Conservation (phyloP, 2,888 invertebrate genomes). For the Patella depressa region DNA sequence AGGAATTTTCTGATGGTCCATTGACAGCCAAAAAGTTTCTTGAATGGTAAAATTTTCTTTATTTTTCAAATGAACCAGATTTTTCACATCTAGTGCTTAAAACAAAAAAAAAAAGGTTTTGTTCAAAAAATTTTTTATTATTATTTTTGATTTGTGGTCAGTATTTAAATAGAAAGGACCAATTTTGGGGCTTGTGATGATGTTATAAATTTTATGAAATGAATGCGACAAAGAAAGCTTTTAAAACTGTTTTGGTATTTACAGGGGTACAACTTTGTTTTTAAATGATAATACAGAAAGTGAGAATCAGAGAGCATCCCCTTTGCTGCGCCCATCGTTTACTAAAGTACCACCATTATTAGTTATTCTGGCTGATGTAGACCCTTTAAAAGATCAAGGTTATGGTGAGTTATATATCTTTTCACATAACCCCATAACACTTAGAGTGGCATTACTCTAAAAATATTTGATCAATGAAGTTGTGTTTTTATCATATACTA, state of each 20-base stretch:
- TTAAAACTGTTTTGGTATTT: background rate
- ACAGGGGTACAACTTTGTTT: slow-evolving; percentile 31
- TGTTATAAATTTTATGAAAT: background rate
- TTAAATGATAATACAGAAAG: slow-evolving; percentile 40
- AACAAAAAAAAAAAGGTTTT: too few relatives aligned
- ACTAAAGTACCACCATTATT: slow-evolving; percentile 61
- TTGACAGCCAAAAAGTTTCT: background rate
- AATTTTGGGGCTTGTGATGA: background rate
- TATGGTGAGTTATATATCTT: slow-evolving; percentile 49
- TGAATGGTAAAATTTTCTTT: background rate
- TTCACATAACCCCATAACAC: too few relatives aligned
- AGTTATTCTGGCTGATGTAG: slow-evolving; percentile 64
- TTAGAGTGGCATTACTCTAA: too few relatives aligned
- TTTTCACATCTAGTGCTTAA: too few relatives aligned
- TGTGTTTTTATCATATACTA: too few relatives aligned
- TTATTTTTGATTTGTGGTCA: too few relatives aligned
- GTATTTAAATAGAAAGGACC: background rate
- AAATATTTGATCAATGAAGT: too few relatives aligned
- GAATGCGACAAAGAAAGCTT: too few relatives aligned
- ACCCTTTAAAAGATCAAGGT: slow-evolving; percentile 62
- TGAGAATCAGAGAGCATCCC: slow-evolving; percentile 48
- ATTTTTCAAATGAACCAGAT: too few relatives aligned
- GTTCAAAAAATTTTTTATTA: too few relatives aligned
- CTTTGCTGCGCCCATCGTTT: slow-evolving; percentile 49
- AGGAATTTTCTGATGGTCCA: slow-evolving; percentile 35